A percentile compares a stretch with the other conserved stretches of the same genome.
These are phyloP conservation scores for Nematopogon swammerdamellus DNA, from an alignment of 2,888 invertebrate species.

Conservation along the genomic window DNA sequence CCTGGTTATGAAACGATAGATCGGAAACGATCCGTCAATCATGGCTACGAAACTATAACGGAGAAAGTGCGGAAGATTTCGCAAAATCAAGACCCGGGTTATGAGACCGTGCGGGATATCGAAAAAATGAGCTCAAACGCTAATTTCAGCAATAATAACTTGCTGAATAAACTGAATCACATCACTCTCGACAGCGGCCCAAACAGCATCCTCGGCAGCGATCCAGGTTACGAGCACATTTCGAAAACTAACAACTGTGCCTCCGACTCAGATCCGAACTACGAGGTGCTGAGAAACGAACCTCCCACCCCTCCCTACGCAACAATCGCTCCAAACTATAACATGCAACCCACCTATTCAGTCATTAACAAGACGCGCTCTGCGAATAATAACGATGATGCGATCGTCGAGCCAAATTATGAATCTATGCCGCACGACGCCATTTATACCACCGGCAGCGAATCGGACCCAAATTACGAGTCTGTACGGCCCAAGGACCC, in stretches of 20 bases:
- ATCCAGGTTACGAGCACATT: conserved; percentile 73
- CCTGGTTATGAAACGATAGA: conserved; percentile 52
- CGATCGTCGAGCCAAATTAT: conserved; percentile 68
- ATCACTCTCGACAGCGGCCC: conserved; percentile 50
- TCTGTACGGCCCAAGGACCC: conserved; percentile 64
- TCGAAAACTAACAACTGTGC: conserved; percentile 41
- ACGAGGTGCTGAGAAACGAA: conserved; percentile 68
- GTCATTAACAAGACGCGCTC: conserved; percentile 58
- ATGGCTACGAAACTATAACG: conserved; percentile 60
- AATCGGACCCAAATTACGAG: conserved; percentile 71
- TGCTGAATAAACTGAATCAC: conserved; percentile 28
- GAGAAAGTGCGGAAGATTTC: conserved; percentile 37
- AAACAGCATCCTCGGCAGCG: conserved; percentile 58
- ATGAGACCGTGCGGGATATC: conserved; percentile 57
- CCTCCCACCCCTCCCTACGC: conserved; percentile 48
- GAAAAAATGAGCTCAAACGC: conserved; percentile 23
- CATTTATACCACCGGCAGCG: conserved; percentile 66
- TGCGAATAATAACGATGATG: conserved; percentile 46
- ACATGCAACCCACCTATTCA: conserved; percentile 50
- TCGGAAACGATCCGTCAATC: conserved; percentile 41
- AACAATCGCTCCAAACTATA: conserved; percentile 41
- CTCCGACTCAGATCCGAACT: conserved; percentile 72
- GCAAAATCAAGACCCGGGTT: conserved; percentile 59
- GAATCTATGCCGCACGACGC: conserved; percentile 68
- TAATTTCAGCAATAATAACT: conserved; percentile 28